Base-by-base conservation (phyloP, 2,797 vertebrate genomes). In the Sebastes taczanowskii region DNA sequence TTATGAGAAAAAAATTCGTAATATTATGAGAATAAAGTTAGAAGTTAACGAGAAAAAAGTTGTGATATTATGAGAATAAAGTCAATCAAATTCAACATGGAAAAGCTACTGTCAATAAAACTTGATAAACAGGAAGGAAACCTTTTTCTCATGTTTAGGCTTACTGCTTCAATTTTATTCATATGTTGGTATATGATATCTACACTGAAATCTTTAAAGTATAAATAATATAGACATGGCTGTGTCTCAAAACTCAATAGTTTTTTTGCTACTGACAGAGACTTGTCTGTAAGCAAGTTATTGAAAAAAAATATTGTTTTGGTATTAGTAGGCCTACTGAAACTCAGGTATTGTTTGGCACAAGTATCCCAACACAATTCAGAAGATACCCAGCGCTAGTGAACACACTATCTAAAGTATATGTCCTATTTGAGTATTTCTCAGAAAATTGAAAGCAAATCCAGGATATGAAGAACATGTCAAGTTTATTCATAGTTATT, bases 241-340 rank as follows among this genome's bases (percentile, higher is more conserved):
- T 46, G 42, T 18, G 42, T 18, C 3, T 46, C 42, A 46, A 46
- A 46, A 46, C 3, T 42, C 35, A 38, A 38, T 38, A 14, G 2
- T 46, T 46, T 46, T 46, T 46, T 46, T 46, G 42, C 42, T 46
- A 46, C 42, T 16, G 6, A 46, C 14, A 46, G 42, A 46, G 16
- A 46, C 42, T 18, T 46, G 0, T 46, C 42, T 46, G 42, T 46
- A 46, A 18, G 42, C 0, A 46, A 0, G 42, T 46, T 46, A 46
- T 18, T 46, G 42, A 42, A 18, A 46, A 46, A 46, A 18, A 46
- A 18, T 46, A 46, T 46, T 46, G 42, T 46, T 46, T 46, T 46
- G 42, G 42, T 46, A 7, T 46, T 46, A 46, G 42, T 46, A 46
- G 42, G 16, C 42, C 16, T 16, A 46, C 1, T 46, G 42, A 46